Evolutionary conservation across 1,140 invertebrate species (phyloP), one percentile per base, ranked within the genome.

Genomic region (Oncopodura yosiiana): DNA sequence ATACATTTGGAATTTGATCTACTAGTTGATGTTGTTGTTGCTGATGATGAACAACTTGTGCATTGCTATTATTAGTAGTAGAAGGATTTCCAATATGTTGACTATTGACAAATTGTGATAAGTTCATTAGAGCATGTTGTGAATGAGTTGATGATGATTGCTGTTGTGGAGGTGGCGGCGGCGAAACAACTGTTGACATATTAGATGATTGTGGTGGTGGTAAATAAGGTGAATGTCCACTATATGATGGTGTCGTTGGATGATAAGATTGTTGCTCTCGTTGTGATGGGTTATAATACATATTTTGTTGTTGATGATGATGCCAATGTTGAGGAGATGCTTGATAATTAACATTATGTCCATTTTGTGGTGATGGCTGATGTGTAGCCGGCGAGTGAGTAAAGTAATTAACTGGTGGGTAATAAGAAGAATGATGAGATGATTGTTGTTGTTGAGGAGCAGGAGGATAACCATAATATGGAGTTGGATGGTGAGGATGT

Each of bases 81-180:
- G 50, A 30, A 3, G 29, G 19, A 6, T 19, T 36, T 44, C 24
- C 23, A 53, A 39, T 49, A 23, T 59, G 57, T 19, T 46, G 44
- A 37, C 34, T n/a, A 24, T 29, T 55, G 8, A 60, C 58, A 32
- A 60, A 60, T 29, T 48, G 32, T 6, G 58, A 55, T 16, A 60
- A 43, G 32, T 60, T 60, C 58, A 60, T 60, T 9, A 60, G 34
- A 4, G 58, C 52, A 32, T 56, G 52, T 23, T 50, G 54, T 30
- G 3, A 18, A 19, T 49, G 44, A 34, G 32, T 34, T n/a, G 8
- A n/a, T 9, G 8, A 34, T 34, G 32, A n/a, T 34, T 8, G n/a
- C 32, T 34, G 32, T 34, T 34, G 32, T 9, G 32, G 32, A 34
- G 8, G 32, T 52, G 49, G 16, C 36, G 6, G 26, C 26, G 18